Evolutionary conservation across 2,113 vertebrate species (phyloP).

Genomic region (Heterotilapia buettikoferi): DNA sequence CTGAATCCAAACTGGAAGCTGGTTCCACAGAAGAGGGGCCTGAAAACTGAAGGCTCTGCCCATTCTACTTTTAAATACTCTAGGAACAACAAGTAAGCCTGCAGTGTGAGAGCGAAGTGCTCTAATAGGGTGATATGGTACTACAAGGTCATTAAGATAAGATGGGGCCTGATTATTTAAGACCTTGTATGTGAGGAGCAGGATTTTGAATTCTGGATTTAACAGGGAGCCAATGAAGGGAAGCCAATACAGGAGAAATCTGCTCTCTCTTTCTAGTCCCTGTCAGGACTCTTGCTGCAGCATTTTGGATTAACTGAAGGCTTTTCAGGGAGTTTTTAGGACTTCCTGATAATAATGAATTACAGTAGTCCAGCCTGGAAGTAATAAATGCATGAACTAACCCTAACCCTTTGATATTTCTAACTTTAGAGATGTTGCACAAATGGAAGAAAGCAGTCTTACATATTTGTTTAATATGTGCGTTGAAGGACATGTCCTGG

Average conservation of each 20-base stretch:
- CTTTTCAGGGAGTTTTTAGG: background rate
- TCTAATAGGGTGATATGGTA: too few species aligned
- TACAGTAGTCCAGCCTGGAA: background rate
- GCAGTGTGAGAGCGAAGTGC: background rate
- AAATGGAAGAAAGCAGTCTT: background rate
- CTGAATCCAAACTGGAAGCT: background rate
- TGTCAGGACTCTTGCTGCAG: background rate
- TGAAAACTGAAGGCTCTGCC: background rate
- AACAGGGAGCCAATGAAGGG: background rate
- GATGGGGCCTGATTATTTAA: background rate
- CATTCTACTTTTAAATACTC: background rate
- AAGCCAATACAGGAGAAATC: background rate
- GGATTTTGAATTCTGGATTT: background rate
- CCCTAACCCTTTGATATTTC: background rate
- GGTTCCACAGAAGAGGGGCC: background rate
- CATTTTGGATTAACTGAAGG: accelerated
- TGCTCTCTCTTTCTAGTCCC: background rate
- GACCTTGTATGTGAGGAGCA: background rate
- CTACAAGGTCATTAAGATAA: too few species aligned
- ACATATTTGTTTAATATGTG: background rate
- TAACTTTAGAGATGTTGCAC: accelerated
- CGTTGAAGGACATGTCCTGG: background rate
- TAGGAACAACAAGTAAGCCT: background rate
- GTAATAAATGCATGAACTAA: background rate
- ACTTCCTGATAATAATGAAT: background rate